Conservation (phyloP, 2,113 vertebrate genomes). For the Xenotilapia leptura region DNA sequence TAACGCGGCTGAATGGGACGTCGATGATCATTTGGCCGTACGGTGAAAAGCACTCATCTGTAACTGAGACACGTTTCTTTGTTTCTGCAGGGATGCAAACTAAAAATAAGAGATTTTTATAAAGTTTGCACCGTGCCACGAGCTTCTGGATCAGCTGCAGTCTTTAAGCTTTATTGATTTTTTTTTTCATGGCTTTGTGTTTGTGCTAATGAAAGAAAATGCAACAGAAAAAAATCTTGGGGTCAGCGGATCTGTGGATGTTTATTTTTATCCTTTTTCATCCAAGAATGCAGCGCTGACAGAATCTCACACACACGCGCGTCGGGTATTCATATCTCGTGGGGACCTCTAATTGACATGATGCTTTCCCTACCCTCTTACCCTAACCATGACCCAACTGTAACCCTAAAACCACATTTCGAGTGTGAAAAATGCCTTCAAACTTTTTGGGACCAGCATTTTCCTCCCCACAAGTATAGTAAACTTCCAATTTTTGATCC, state of each 20-base stretch:
- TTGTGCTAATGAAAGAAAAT: constrained; percentile 30
- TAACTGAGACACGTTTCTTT: not conserved
- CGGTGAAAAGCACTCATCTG: not conserved
- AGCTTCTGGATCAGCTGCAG: constrained; percentile 14
- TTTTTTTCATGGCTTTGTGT: constrained; percentile 22
- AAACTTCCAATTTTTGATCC: not conserved
- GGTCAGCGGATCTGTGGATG: not conserved
- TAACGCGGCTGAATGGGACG: not conserved
- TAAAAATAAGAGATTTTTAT: not conserved
- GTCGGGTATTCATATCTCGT: not conserved
- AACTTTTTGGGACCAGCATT: not conserved
- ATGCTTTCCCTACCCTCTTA: not conserved
- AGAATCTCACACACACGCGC: not conserved
- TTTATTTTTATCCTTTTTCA: not conserved
- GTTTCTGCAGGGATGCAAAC: not conserved
- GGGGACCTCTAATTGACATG: not conserved
- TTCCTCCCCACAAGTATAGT: not conserved
- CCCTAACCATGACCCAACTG: not conserved
- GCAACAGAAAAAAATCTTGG: not conserved
- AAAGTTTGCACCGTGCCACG: not conserved
- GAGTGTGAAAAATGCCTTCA: not conserved
- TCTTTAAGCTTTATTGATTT: constrained; percentile 48
- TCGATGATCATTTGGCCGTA: not conserved
- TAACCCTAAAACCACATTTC: not conserved
- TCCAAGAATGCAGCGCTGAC: not conserved